Evolutionary conservation across 2,113 vertebrate species (phyloP), one percentile per base, ranked within the genome.

Genomic region (Psettodes erumei): DNA sequence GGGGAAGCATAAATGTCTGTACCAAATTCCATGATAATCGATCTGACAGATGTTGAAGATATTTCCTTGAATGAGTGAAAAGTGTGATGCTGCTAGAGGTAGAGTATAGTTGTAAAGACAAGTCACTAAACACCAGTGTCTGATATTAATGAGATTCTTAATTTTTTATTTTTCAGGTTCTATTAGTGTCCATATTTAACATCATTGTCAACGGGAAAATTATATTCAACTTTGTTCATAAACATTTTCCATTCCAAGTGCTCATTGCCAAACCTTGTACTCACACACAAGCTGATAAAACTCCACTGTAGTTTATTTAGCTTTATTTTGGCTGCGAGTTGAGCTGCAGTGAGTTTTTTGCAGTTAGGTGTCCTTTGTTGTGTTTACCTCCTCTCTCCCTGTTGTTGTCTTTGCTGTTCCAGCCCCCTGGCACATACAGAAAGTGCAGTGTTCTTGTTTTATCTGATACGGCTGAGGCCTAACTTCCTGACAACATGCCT

Each of bases 361-460:
- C 59, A 40, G 53, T 30, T 37, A 50, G 60, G 58, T 45, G 61
- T 65, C 59, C 62, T 84, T 82, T 80, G 43, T 74, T 71, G 30
- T 79, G 59, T 83, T 86, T 81, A 81, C 63, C 53, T 68, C 35
- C 35, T 45, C 66, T 80, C 6, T 58, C 73, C 68, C 70, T 59
- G 35, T 27, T 81, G 81, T 77, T 75, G 72, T 81, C 59, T 74
- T 60, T 82, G 66, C 48, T 55, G 72, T 56, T 61, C 23, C 42
- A 60, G 35, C 45, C 68, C 60, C 54, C 28, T 85, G 79, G 85
- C 76, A 76, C 10, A 1, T 7, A 64, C 63, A 67, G 73, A 76
- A 72, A 76, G 37, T 33, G 59, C 40, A 30, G 38, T 79, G 75
- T 82, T 79, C 37, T 19, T 42, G 59, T 81, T 84, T 79, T 23